Evolutionary conservation across 2,797 vertebrate genomes (phyloP).

Genomic region (Silurus aristotelis): DNA sequence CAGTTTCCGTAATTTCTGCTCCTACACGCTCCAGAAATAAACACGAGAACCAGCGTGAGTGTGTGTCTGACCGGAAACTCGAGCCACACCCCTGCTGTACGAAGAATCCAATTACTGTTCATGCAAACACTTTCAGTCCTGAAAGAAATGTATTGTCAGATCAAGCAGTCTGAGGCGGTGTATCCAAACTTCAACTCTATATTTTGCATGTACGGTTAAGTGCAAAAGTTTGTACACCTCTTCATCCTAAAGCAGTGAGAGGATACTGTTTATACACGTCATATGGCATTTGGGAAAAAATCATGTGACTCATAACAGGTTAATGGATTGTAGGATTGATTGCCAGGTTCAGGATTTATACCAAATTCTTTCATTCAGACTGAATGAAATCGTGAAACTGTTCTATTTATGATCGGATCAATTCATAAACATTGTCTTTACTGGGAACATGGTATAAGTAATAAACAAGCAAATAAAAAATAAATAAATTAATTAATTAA

Average conservation of each 20-base stretch:
- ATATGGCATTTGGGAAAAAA: not conserved
- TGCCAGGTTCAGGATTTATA: not conserved
- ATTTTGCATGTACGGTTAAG: not conserved
- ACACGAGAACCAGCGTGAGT: not conserved
- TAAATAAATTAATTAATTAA: not conserved
- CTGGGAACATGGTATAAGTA: not conserved
- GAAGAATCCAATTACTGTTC: too few relatives aligned
- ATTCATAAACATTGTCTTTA: not conserved
- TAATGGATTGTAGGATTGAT: not conserved
- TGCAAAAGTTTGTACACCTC: not conserved
- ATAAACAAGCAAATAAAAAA: not conserved
- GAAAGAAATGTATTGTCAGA: not conserved
- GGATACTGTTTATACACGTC: too few relatives aligned
- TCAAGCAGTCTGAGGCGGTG: not conserved
- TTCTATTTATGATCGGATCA: too few relatives aligned
- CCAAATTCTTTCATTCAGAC: not conserved
- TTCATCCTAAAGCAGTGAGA: not conserved
- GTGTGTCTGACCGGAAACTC: not conserved
- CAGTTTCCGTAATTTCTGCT: not conserved
- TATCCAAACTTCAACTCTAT: not conserved
- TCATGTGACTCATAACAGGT: not conserved
- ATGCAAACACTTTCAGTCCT: too few relatives aligned
- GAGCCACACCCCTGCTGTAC: not conserved
- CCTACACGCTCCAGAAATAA: conserved; percentile 1
- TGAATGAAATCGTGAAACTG: not conserved